These are phyloP conservation scores for Byasa hedistus DNA, from an alignment of 2,888 invertebrate species.

Conservation along the genomic window DNA sequence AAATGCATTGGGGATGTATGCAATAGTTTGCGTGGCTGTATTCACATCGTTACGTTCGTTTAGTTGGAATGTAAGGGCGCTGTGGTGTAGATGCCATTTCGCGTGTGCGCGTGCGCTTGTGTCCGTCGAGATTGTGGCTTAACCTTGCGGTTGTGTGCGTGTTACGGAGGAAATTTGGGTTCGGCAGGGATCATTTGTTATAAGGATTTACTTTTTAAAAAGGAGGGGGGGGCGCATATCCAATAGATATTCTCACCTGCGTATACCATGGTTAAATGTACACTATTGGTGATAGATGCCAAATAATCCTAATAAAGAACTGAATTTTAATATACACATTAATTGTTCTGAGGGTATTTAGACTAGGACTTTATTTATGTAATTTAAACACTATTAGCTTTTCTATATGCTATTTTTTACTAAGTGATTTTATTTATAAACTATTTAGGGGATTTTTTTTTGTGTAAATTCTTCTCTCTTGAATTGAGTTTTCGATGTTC, in stretches of 20 bases:
- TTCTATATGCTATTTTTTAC: slow-evolving; percentile 62
- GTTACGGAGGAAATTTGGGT: slow-evolving; percentile 70
- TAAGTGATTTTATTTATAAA: slow-evolving; percentile 68
- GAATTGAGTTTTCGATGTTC: slow-evolving; percentile 41
- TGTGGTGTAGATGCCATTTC: slow-evolving; percentile 42
- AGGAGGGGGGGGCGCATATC: slow-evolving; percentile 58
- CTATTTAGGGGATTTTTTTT: slow-evolving; percentile 51
- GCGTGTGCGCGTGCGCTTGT: slow-evolving; percentile 35
- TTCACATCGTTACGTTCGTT: slow-evolving; percentile 37
- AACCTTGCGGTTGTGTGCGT: slow-evolving; percentile 53
- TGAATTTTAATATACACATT: slow-evolving; percentile 78
- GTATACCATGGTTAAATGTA: slow-evolving; percentile 75
- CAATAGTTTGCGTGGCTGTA: background rate
- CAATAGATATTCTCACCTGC: slow-evolving; percentile 73
- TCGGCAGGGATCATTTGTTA: slow-evolving; percentile 71
- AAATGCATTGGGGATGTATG: background rate
- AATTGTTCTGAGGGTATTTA: slow-evolving; percentile 79
- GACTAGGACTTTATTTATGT: slow-evolving; percentile 69
- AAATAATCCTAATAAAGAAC: slow-evolving; percentile 80
- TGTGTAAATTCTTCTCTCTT: slow-evolving; percentile 43
- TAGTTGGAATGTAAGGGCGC: slow-evolving; percentile 50
- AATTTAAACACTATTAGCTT: slow-evolving; percentile 52
- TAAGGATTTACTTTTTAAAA: slow-evolving; percentile 57
- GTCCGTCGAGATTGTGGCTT: slow-evolving; percentile 30
- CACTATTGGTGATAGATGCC: slow-evolving; percentile 78